These are phyloP conservation scores for Temnothorax unifasciatus DNA, from an alignment of 2,888 invertebrate species.

Conservation along the genomic window DNA sequence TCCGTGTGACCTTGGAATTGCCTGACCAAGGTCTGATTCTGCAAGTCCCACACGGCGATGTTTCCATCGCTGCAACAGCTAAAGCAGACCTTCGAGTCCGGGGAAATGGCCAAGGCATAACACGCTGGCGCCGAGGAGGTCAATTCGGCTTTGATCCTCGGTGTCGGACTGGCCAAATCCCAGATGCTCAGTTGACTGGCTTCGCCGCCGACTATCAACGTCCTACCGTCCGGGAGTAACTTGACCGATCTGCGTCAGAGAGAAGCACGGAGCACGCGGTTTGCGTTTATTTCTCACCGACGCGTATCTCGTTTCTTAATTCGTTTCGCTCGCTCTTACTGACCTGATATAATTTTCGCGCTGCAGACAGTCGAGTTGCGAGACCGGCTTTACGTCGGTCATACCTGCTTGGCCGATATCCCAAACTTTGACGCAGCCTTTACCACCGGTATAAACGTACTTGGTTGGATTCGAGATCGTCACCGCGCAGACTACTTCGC, in stretches of 20 bases:
- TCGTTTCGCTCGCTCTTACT: slow-evolving; percentile 43
- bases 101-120: slow-evolving; percentile 98
- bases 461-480: slow-evolving; percentile 97
- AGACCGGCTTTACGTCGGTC: slow-evolving; percentile 92
- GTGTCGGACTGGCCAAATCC: slow-evolving; percentile 97
- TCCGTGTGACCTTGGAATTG: slow-evolving; percentile 97
- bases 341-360: slow-evolving; percentile 95
- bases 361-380: slow-evolving; percentile 97
- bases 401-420: slow-evolving; percentile 95
- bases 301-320: slow-evolving; percentile 30
- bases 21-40: slow-evolving; percentile 95
- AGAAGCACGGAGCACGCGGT: neutral
- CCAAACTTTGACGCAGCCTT: slow-evolving; percentile 99
- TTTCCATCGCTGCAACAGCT: slow-evolving; percentile 99
- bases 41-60: slow-evolving; percentile 98
- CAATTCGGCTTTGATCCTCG: slow-evolving; percentile 96
- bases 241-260: slow-evolving; percentile 92
- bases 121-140: slow-evolving; percentile 98
- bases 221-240: slow-evolving; percentile 95
- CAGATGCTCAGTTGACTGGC: slow-evolving; percentile 97
- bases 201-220: slow-evolving; percentile 98
- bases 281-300: slow-evolving; percentile 18
- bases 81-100: slow-evolving; percentile 98
- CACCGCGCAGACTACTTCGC: slow-evolving; percentile 98
- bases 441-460: slow-evolving; percentile 98